Percentiles rank a stretch among this genome's conserved stretches.
phyloP scores from a whole-genome alignment of 64 coral and sea anemone genomes.

The Cladopsammia gracilis region DNA sequence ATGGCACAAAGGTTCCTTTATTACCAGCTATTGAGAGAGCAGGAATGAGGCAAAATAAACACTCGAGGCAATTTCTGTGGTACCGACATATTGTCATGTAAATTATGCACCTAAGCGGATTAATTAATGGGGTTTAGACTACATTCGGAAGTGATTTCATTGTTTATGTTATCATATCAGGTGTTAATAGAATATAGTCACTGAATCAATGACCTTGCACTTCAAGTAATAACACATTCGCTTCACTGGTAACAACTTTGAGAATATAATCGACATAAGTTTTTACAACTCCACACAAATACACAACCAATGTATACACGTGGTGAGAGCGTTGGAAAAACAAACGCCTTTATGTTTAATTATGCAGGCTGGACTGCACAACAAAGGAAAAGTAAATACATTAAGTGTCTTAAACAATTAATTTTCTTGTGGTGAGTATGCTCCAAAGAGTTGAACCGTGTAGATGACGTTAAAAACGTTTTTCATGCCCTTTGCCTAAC shows the following conservation, averaged over 20 bases:
- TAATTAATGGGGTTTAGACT: neutral
- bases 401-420: conserved; percentile 19
- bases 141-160: conserved; percentile 7
- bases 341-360: conserved; percentile 42
- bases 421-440: neutral
- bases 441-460: neutral
- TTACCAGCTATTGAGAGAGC: neutral
- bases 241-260: neutral
- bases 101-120: neutral
- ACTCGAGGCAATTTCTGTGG: conserved; percentile 22
- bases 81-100: conserved; percentile 24
- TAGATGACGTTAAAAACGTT: neutral
- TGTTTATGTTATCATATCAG: conserved; percentile 1
- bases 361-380: neutral
- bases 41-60: conserved; percentile 24
- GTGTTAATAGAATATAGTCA: neutral
- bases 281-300: neutral
- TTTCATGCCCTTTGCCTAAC: neutral
- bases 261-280: no score
- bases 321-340: neutral
- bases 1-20: neutral
- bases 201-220: neutral
- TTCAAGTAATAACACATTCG: neutral
- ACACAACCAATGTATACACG: neutral
- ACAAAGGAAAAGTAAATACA: conserved; percentile 58